A percentile compares a stretch with the other conserved stretches of the same genome.
Evolutionary conservation across 2,113 vertebrate species (phyloP).

Genomic region (Corythornis vintsioides): DNA sequence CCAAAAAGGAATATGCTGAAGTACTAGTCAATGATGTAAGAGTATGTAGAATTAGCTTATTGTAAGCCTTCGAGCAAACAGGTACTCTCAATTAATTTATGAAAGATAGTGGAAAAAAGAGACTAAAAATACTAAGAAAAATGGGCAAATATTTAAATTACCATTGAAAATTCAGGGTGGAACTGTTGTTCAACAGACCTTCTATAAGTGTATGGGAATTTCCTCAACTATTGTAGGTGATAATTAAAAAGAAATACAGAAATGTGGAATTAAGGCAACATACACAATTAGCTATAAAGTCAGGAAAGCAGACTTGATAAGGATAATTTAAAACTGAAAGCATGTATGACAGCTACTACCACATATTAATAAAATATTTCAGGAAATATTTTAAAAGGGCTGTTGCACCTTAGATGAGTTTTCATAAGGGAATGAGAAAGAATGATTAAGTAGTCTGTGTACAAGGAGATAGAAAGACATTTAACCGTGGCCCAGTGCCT

Average conservation of each 20-base stretch:
- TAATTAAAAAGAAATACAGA: not conserved
- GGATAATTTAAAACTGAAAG: not conserved
- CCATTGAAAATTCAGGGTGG: not conserved
- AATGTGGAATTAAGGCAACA: not conserved
- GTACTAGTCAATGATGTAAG: not conserved
- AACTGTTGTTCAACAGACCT: not conserved
- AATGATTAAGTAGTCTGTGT: not conserved
- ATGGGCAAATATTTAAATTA: not conserved
- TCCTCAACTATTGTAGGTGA: not conserved
- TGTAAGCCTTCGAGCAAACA: not conserved
- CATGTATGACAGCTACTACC: not conserved
- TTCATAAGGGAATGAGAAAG: not conserved
- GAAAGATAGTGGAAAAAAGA: not conserved
- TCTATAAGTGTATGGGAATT: not conserved
- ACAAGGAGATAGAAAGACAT: not conserved
- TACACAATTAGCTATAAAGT: not conserved
- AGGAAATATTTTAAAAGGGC: not conserved
- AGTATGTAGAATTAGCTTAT: not conserved
- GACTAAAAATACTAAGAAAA: not conserved
- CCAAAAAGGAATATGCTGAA: not conserved
- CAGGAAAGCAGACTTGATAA: not conserved
- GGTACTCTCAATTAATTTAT: not conserved
- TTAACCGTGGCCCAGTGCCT: not conserved
- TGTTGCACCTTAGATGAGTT: not conserved
- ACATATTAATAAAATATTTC: not conserved